Base-by-base conservation (phyloP, 2,797 vertebrate genomes). In the Lagodon rhomboides region DNA sequence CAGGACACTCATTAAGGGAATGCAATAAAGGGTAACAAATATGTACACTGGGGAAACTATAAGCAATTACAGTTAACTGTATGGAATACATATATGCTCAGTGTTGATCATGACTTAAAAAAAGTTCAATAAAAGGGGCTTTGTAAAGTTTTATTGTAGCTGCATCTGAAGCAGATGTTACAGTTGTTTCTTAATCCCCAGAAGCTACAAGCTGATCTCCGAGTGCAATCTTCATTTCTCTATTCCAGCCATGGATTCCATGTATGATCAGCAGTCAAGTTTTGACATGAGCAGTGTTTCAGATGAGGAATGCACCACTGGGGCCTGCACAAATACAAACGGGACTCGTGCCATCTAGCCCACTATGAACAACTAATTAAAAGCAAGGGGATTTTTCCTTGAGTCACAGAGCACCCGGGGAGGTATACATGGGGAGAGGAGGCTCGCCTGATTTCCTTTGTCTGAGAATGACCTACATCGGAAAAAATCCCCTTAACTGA, bases 261-360 rank as follows among this genome's bases (percentile, higher is more conserved):
- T 60, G 64, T 79, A 51, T 85, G 79, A 90, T 85, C 82, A 61
- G 66, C 75, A 90, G 85, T 93, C 92, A 93, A 73, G 93, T 93
- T 92, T 89, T 88, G 89, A 94, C 91, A 93, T 50, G 92, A 92
- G 75, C 55, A 38, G 60, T 60, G 74, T 82, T 92, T 90, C 69
- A 89, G 82, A 87, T 62, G 62, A 91, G 90, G 92, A 93, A 93
- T 89, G 90, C 81, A 89, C 69, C 68, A 85, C 62, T 73, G 58
- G 47, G 75, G 73, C 79, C 78, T 88, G 80, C 82, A 85, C 77
- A 82, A 88, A 90, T 83, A 86, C 71, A 85, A 87, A 89, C 0
- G 59, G 55, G 74, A 89, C 68, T 61, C 64, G 76, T 86, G 79
- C 77, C 84, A 89, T 82, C 80, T 86, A 74, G 61, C 53, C 66